Evolutionary conservation across 2,113 vertebrate species (phyloP), one percentile per base, ranked within the genome.

Genomic region (Suncus etruscus): DNA sequence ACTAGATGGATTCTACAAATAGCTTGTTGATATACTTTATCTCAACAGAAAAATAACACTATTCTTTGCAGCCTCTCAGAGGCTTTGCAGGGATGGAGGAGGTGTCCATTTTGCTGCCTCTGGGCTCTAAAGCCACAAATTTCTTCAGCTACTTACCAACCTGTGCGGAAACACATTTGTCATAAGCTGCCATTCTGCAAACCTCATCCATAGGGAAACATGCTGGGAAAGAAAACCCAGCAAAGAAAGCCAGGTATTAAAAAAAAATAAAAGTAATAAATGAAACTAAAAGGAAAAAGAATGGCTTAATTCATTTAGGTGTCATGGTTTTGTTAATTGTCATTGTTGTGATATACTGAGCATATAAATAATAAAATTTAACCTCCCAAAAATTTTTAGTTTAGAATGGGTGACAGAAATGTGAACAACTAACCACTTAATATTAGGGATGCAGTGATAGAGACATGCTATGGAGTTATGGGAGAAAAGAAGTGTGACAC

Each of bases 291-390:
- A 83, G 45, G 54, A 74, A 85, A 50, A 65, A 61, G 11, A n/a
- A 63, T 79, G 27, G 3, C 83, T 84, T 83, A n/a, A 90, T 80
- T 91, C 31, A 83, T 86, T 83, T 75, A 72, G 58, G 14, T 76
- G 54, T 79, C 63, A 94, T 4, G 9, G 61, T 96, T 95, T 93
- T 92, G 93, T 48, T 87, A 78, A 91, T 72, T 80, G 25, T 51
- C 31, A 79, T 93, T 91, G 31, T 22, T 54, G 2, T 83, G 10
- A 12, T 75, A 6, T 76, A 24, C 50, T 8, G 82, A 86, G 48
- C n/a, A 87, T n/a, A 31, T 51, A 3, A 8, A 1, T 77, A 93
- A 80, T 85, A 68, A 82, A 63, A 94, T 96, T 69, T 45, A 65
- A 18, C 10, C 27, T 10, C 82, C 76, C 61, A 75, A 51, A 83